Evolutionary conservation across 2,888 invertebrate species (phyloP).

Genomic region (Lasius fuliginosus): DNA sequence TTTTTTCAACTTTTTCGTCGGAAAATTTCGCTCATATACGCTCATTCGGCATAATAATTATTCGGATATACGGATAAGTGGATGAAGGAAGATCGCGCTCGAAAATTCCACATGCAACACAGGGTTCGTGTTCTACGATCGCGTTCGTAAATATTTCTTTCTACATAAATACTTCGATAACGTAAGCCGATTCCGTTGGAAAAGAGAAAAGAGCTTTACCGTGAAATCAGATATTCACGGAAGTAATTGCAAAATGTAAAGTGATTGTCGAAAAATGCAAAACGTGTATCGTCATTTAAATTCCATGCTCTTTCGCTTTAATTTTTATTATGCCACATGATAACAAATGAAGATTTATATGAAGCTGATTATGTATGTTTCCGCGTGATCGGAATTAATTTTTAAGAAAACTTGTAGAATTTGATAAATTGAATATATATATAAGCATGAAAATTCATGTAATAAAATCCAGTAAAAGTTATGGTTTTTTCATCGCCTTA

Average conservation of each 20-base stretch:
- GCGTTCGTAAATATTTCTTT: slow-evolving; percentile 39
- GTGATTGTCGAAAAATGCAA: slow-evolving; percentile 36
- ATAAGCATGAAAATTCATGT: background rate
- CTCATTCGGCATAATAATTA: slow-evolving; percentile 1
- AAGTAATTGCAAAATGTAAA: slow-evolving; percentile 43
- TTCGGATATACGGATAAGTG: slow-evolving; percentile 27
- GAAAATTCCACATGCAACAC: slow-evolving; percentile 21
- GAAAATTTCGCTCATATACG: slow-evolving; percentile 8
- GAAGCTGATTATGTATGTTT: background rate
- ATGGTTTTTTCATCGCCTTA: background rate
- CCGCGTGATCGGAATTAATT: background rate
- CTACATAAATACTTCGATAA: slow-evolving; percentile 38
- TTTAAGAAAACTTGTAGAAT: background rate
- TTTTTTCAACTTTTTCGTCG: slow-evolving; percentile 2
- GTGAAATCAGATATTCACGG: slow-evolving; percentile 20
- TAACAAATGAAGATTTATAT: slow-evolving; percentile 10
- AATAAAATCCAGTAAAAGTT: background rate
- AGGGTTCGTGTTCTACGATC: background rate
- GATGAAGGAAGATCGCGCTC: slow-evolving; percentile 12
- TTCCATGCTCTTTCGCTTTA: background rate
- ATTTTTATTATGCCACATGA: background rate
- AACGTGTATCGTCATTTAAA: background rate
- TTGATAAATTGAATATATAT: background rate
- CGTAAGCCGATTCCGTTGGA: slow-evolving; percentile 52
- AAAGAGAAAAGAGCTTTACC: slow-evolving; percentile 8